Evolutionary conservation across 2,797 vertebrate genomes (phyloP).

Genomic region (Kryptopterus vitreolus): DNA sequence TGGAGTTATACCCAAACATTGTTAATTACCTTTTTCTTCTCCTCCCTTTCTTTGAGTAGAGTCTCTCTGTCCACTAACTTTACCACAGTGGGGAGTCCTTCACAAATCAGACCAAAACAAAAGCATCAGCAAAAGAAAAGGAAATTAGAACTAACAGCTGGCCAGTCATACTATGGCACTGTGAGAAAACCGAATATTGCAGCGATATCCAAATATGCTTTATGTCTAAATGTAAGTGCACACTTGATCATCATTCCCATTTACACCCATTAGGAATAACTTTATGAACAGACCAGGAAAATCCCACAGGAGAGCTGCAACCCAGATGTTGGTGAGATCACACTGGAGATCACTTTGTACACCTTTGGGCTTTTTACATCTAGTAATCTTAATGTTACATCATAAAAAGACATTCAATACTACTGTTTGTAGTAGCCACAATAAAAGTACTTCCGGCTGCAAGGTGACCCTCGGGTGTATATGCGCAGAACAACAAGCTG

Average conservation of each 20-base stretch:
- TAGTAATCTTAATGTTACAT: no score
- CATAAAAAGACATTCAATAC: no score
- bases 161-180: no score
- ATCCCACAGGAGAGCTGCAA: no score
- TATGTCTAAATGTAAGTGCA: not conserved
- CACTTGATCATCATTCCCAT: not conserved
- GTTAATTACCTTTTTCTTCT: constrained; percentile 84
- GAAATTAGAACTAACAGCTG: not conserved
- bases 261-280: no score
- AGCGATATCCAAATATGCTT: not conserved
- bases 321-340: no score
- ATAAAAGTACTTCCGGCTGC: not conserved
- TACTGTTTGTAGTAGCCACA: no score
- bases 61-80: constrained; percentile 91
- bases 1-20: not conserved
- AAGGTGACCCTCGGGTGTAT: not conserved
- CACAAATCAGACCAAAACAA: constrained; percentile 30
- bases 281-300: no score
- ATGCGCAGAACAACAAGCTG: not conserved
- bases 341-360: no score
- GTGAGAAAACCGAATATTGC: not conserved
- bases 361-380: no score
- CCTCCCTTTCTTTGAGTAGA: constrained; percentile 86
- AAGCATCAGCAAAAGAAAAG: not conserved
- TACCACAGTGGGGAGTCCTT: constrained; percentile 91